A percentile compares a stretch with the other conserved stretches of the same genome.
These are phyloP conservation scores for Okamejei kenojei DNA, from an alignment of 2,797 vertebrate species.

Conservation along the genomic window DNA sequence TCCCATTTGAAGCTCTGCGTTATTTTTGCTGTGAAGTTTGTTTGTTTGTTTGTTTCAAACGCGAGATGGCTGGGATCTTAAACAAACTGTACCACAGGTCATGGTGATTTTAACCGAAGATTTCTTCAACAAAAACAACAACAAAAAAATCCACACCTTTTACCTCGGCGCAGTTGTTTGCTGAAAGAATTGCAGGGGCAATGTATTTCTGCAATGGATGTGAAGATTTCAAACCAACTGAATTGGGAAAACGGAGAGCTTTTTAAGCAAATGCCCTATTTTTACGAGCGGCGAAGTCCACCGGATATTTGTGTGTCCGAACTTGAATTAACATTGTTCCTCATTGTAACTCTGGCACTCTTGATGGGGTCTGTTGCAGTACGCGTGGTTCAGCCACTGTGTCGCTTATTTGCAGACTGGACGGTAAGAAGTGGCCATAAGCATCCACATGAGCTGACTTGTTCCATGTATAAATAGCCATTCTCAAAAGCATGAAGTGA, in stretches of 20 bases:
- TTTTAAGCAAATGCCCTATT: background rate
- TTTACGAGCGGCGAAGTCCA: background rate
- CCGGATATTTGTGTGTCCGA: background rate
- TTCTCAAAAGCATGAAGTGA: background rate
- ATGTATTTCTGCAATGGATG: background rate
- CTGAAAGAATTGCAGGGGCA: background rate
- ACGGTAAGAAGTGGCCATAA: background rate
- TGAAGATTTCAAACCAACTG: background rate
- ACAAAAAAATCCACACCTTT: background rate
- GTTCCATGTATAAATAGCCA: background rate
- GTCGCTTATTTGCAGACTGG: background rate
- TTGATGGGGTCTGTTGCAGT: background rate
- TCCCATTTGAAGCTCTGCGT: constrained; percentile 22
- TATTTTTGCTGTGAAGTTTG: background rate
- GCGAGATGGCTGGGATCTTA: background rate
- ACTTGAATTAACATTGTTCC: background rate
- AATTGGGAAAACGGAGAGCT: background rate
- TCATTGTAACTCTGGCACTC: background rate
- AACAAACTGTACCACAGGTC: background rate
- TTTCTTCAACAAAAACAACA: too few relatives aligned
- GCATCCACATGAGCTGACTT: background rate
- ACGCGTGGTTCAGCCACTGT: background rate
- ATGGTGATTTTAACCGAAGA: background rate
- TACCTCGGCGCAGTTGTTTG: background rate
- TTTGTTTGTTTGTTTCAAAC: background rate